phyloP scores from a whole-genome alignment of 1,140 invertebrate species.

The Papilio dardanus region DNA sequence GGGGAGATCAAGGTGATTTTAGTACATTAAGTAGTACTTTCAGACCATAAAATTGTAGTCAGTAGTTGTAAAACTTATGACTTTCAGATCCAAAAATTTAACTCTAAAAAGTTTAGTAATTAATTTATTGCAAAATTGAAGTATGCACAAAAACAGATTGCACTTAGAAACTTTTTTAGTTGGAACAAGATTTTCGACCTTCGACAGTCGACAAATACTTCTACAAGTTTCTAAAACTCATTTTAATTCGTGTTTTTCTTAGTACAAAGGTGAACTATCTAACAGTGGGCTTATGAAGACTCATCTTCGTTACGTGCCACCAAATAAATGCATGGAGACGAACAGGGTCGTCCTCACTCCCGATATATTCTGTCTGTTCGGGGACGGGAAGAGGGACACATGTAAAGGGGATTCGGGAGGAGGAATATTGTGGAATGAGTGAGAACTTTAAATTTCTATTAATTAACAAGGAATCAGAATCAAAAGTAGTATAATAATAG shows the following conservation, averaged over 20 bases:
- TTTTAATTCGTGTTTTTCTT: conserved; percentile 39
- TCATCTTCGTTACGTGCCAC: conserved; percentile 45
- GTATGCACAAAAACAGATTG: no score
- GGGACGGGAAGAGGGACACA: conserved; percentile 53
- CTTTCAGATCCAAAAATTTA: neutral
- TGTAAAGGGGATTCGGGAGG: conserved; percentile 66
- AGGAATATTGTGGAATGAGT: conserved; percentile 56
- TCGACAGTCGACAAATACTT: no score
- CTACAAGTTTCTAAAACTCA: neutral
- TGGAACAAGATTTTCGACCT: no score
- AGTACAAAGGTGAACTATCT: conserved; percentile 49
- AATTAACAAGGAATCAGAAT: neutral
- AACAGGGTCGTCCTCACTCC: conserved; percentile 45
- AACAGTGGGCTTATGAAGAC: conserved; percentile 43
- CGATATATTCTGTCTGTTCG: conserved; percentile 64
- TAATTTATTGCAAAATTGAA: no score
- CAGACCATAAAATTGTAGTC: neutral
- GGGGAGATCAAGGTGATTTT: conserved; percentile 50
- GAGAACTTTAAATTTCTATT: conserved; percentile 12
- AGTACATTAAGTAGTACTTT: neutral
- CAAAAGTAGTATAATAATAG: neutral
- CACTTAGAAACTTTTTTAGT: no score
- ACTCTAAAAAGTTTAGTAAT: no score
- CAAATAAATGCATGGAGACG: conserved; percentile 45
- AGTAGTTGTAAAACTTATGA: neutral